phyloP scores from a whole-genome alignment of 2,888 invertebrate species.

The Conops quadrifasciatus region DNA sequence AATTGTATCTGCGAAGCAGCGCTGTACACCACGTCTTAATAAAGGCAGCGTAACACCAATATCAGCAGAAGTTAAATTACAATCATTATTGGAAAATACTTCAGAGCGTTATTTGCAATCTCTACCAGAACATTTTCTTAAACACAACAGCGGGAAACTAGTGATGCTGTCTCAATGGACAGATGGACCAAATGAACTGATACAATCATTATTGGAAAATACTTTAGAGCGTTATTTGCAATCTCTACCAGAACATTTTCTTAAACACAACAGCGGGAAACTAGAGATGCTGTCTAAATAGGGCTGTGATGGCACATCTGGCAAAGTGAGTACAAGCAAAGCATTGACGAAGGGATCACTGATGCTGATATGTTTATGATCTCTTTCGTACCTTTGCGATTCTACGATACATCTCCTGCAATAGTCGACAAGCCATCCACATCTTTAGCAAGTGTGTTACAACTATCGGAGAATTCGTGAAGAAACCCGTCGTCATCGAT shows the following conservation, averaged over 20 bases:
- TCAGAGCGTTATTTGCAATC: background rate
- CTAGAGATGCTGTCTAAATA: background rate
- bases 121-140: background rate
- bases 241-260: background rate
- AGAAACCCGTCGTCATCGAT: background rate
- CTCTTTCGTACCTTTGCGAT: background rate
- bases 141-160: slow-evolving; percentile 6
- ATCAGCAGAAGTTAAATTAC: slow-evolving; percentile 9
- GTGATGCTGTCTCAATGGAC: background rate
- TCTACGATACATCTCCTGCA: background rate
- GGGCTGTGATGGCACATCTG: background rate
- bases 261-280: slow-evolving; percentile 6
- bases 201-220: no score
- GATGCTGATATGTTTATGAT: slow-evolving; percentile 3
- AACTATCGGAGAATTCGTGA: background rate
- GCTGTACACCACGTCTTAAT: slow-evolving; percentile 4
- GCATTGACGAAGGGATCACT: background rate
- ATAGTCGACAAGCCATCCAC: background rate
- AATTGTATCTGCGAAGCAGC: slow-evolving; percentile 8
- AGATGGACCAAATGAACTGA: no score
- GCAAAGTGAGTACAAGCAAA: background rate
- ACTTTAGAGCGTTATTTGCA: background rate
- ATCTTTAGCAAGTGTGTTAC: background rate
- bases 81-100: background rate
- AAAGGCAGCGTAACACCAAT: slow-evolving; percentile 6